These are phyloP conservation scores for Solen grandis DNA, from an alignment of 1,140 invertebrate genomes.

Conservation along the genomic window DNA sequence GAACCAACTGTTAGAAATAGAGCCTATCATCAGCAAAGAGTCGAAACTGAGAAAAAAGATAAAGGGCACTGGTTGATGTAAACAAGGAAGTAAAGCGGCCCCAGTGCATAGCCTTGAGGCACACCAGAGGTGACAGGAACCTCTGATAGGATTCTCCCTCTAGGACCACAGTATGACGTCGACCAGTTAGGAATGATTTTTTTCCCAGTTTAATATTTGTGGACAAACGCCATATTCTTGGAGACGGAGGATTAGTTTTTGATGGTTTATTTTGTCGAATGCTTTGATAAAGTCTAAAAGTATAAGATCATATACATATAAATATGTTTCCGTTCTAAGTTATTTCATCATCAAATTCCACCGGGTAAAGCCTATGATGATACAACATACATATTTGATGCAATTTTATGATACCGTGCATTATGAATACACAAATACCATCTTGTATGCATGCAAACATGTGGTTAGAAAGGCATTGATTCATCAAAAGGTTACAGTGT, in stretches of 20 bases:
- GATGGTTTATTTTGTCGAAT: background rate
- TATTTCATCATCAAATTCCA: no score
- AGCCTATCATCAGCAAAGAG: conserved; percentile 12
- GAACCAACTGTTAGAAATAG: background rate
- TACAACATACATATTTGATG: no score
- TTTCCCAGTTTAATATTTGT: background rate
- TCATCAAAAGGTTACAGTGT: no score
- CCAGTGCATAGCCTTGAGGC: conserved; percentile 16
- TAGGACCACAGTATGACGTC: background rate
- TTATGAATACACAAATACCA: no score
- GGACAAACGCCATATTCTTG: conserved; percentile 8
- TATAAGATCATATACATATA: conserved; percentile 1
- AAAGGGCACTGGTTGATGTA: conserved; percentile 54
- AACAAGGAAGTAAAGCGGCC: conserved; percentile 55
- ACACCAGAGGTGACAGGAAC: conserved; percentile 2
- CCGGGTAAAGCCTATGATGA: no score
- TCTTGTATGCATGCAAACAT: no score
- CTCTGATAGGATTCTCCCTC: background rate
- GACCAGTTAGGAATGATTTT: conserved; percentile 5
- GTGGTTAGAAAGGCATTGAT: no score
- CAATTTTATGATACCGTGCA: no score
- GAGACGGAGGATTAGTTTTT: background rate
- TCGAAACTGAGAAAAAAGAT: conserved; percentile 4
- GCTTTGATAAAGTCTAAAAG: conserved; percentile 11
- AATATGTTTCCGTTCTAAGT: no score